Evolutionary conservation across 1,140 invertebrate genomes (phyloP).

Genomic region (Drosophila arizonae): DNA sequence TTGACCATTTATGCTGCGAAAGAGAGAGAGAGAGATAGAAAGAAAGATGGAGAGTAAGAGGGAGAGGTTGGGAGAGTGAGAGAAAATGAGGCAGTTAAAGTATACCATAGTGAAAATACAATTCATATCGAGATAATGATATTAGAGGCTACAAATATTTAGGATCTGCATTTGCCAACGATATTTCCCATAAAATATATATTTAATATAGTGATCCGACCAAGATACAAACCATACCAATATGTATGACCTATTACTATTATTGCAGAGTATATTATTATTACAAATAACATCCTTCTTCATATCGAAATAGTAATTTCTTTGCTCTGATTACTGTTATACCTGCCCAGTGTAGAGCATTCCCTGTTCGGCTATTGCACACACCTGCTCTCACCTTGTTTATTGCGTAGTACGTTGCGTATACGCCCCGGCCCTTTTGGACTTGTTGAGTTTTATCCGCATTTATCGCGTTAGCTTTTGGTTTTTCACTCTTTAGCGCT

Average conservation of each 20-base stretch:
- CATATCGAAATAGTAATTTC: no score
- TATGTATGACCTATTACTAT: no score
- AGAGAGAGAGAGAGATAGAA: not conserved
- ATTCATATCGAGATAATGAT: not conserved
- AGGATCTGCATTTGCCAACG: no score
- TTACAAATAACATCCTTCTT: no score
- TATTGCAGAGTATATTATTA: no score
- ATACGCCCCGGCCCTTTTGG: not conserved
- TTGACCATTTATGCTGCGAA: no score
- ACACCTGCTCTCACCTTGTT: not conserved
- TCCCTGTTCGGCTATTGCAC: not conserved
- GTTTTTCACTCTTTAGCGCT: constrained; percentile 21
- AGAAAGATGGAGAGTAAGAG: not conserved
- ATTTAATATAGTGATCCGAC: no score
- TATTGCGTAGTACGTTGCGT: not conserved
- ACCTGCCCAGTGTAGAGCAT: not conserved
- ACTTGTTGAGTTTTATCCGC: not conserved
- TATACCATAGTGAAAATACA: not conserved
- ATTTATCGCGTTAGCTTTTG: not conserved
- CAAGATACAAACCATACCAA: no score
- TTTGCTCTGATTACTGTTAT: no score
- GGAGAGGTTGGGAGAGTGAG: not conserved
- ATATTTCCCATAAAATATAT: no score
- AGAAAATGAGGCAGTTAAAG: not conserved
- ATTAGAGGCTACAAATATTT: no score